Base-by-base conservation (phyloP, 2,113 vertebrate species). In the Circaetus cinerascens region DNA sequence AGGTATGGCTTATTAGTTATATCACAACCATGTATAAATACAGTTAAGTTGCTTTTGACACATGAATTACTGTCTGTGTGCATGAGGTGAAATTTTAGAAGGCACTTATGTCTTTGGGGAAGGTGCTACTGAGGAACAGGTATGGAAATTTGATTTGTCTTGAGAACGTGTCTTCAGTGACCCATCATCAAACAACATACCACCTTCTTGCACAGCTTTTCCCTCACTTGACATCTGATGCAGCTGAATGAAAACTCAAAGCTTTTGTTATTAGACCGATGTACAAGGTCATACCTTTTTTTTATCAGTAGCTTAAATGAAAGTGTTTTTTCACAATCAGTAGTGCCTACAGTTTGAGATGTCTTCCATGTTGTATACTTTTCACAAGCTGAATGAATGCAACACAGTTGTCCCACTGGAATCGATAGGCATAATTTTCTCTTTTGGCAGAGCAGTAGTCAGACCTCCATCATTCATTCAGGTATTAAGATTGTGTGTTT, bases 351-450 rank as follows among this genome's bases (percentile, higher is more conserved):
- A 16, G 5, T 55, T 50, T 60, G 15, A 80, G 11, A 45, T 2
- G 2, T 41, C 67, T 77, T 40, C 29, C 17, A 15, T 21, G 2
- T 0, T 45, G 4, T 18, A 15, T 55, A 10, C 11, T 17, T 72
- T 77, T 57, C 6, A 41, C 13, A 25, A 29, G 7, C 30, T 29
- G 50, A 74, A 64, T 48, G 71, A 55, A 59, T 51, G 13, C 25
- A 40, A 12, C 22, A 29, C 38, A 72, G 34, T 34, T 0, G 1
- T 56, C 38, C 16, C 1, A 3, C 56, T 40, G 23, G 64, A 55
- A 41, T 50, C 0, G 1, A 7, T 43, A 26, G 56, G 5, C 22
- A 11, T 41, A 5, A 7, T 40, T 11, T 77, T 73, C 15, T 60
- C 7, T 45, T 53, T 43, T 59, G 32, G 11, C 56, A 75, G 22